phyloP scores from a whole-genome alignment of 2,113 vertebrate species.

The Sander vitreus region DNA sequence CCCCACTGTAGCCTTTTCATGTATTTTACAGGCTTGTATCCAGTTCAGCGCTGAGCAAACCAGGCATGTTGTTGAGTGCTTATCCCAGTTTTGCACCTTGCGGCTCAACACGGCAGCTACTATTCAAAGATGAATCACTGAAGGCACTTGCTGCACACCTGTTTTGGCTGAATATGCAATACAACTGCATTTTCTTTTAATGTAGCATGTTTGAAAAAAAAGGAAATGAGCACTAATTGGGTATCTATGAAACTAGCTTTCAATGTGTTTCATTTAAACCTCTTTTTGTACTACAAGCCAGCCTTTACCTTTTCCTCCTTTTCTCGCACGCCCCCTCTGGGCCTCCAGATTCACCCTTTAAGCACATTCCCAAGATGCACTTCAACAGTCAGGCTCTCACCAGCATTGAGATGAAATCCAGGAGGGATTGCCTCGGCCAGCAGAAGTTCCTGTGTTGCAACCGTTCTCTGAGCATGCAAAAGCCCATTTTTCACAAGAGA shows the following conservation, averaged over 20 bases:
- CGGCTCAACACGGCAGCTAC: constrained; percentile 9
- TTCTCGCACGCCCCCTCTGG: constrained; percentile 7
- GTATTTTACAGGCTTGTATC: constrained; percentile 64
- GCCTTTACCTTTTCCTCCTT: neutral
- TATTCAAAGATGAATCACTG: constrained; percentile 24
- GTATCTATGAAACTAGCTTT: constrained; percentile 2
- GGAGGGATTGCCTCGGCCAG: constrained; percentile 47
- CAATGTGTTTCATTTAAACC: neutral
- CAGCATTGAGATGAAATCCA: constrained; percentile 41
- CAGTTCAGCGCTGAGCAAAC: constrained; percentile 44
- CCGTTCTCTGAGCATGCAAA: constrained; percentile 30
- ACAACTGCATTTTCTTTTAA: neutral
- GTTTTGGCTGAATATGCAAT: constrained; percentile 7
- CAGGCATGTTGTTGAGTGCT: constrained; percentile 10
- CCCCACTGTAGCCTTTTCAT: constrained; percentile 56
- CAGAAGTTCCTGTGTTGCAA: constrained; percentile 65
- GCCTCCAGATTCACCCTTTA: constrained; percentile 5
- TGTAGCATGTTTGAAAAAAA: neutral
- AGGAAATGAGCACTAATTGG: constrained; percentile 4
- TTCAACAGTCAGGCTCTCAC: constrained; percentile 22
- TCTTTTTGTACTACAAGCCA: constrained; percentile 20
- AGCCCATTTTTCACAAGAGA: constrained; percentile 57
- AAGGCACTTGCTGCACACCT: neutral
- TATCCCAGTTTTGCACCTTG: constrained; percentile 39
- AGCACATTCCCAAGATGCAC: constrained; percentile 36